Evolutionary conservation across 2,888 invertebrate species (phyloP), one percentile per base, ranked within the genome.

Genomic region (Eueremaeus valkanovi): DNA sequence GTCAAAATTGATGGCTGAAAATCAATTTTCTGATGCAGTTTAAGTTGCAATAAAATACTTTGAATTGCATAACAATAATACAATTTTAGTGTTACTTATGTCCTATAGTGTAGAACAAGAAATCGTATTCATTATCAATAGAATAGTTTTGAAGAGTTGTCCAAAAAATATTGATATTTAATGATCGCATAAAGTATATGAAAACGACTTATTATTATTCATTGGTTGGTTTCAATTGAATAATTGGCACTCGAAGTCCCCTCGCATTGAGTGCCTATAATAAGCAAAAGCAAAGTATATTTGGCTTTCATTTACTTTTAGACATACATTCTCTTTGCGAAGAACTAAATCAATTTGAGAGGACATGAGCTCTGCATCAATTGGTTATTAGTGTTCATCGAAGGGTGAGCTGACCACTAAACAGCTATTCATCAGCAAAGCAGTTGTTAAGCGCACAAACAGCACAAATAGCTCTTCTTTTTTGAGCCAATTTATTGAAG

Each of bases 401-500:
- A 51, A 21, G 51, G 51, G n/a, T 51, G n/a, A 51, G 51, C 21
- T 51, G 51, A 51, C 51, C 51, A 21, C 51, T 51, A 51, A 51
- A 51, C 51, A 51, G n/a, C n/a, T 51, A 51, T 21, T 51, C 51
- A 51, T n/a, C n/a, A 51, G 21, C 21, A 51, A 51, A 51, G 16
- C 51, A 51, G 21, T 51, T n/a, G 51, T 51, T 45, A 45, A 51
- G 51, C 51, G n/a, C 51, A 51, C 21, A 51, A 51, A 51, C 21
- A 51, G n/a, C 51, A 51, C 21, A 51, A 51, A 51, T 51, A 51
- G 51, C 6, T 51, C 51, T 51, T 8, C 21, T n/a, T 5, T 21
- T 51, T 51, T 51, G 51, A 51, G 51, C n/a, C n/a, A 51, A 21
- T 51, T 51, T 51, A 51, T 51, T 51, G 51, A 51, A 51, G 51